Percentiles rank a stretch among this genome's conserved stretches.
Evolutionary conservation across 92 coral and sea anemone genomes (phyloP).

Genomic region (Galaxea fascicularis): DNA sequence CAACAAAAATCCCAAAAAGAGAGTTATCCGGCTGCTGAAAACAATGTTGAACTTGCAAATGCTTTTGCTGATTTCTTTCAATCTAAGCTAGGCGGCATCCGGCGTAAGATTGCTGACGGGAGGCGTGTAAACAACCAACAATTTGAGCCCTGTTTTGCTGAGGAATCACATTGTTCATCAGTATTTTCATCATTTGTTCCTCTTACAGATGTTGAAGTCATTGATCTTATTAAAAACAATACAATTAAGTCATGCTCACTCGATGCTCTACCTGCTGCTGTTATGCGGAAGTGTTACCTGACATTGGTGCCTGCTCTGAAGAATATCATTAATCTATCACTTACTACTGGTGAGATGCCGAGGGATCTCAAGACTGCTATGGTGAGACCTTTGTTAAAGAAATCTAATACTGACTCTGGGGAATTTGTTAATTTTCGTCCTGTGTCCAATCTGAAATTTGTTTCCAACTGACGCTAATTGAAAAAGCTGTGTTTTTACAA

Average conservation of each 20-base stretch:
- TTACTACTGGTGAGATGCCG: too few relatives aligned
- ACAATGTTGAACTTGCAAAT: too few relatives aligned
- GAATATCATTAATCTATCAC: neutral
- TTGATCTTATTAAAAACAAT: too few relatives aligned
- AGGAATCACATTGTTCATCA: neutral
- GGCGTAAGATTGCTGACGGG: neutral
- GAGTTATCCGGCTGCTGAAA: too few relatives aligned
- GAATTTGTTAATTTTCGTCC: conserved; percentile 33
- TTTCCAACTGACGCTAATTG: conserved; percentile 48
- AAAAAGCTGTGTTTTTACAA: neutral
- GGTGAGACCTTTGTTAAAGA: conserved; percentile 42
- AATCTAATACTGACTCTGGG: conserved; percentile 29
- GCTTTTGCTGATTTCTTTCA: too few relatives aligned
- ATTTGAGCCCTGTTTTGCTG: neutral
- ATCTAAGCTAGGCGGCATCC: neutral
- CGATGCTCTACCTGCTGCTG: too few relatives aligned
- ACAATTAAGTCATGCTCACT: too few relatives aligned
- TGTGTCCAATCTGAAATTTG: too few relatives aligned
- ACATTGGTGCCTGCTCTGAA: neutral
- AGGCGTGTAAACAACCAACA: neutral
- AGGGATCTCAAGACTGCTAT: conserved; percentile 50
- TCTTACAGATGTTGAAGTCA: too few relatives aligned
- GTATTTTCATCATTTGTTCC: too few relatives aligned
- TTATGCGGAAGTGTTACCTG: conserved; percentile 30
- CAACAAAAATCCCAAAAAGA: neutral